Percentiles rank a stretch among this genome's conserved stretches.
Conservation (phyloP, 1,140 invertebrate genomes). For the Conopomorpha cramerella region DNA sequence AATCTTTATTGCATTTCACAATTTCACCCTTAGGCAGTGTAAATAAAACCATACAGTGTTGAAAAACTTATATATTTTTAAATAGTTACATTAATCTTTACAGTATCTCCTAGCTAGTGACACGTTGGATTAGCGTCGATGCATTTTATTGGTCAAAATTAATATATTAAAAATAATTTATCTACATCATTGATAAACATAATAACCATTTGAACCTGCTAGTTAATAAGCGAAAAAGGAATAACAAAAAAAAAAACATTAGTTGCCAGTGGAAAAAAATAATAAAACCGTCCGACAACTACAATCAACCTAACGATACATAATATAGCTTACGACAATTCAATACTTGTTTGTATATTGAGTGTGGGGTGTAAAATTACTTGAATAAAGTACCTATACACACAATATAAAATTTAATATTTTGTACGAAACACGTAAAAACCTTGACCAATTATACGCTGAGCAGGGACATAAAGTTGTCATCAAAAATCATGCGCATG, state of each 20-base stretch:
- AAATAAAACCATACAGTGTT: conserved; percentile 17
- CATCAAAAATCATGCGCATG: no score
- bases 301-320: conserved; percentile 3
- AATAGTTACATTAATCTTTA: conserved; percentile 59
- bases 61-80: conserved; percentile 59
- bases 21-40: conserved; percentile 5
- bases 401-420: conserved; percentile 28
- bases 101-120: conserved; percentile 53
- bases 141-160: conserved; percentile 53
- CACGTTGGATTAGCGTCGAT: conserved; percentile 41
- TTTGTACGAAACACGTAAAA: conserved; percentile 21
- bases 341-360: conserved; percentile 6
- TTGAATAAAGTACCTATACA: background rate
- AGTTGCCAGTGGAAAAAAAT: conserved; percentile 4
- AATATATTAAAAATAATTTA: conserved; percentile 56
- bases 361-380: conserved; percentile 1
- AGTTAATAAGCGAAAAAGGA: conserved; percentile 20
- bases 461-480: no score
- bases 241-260: conserved; percentile 9
- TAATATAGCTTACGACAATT: conserved; percentile 9
- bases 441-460: background rate
- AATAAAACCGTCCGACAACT: conserved; percentile 10
- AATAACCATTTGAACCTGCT: conserved; percentile 36
- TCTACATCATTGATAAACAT: conserved; percentile 48
- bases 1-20: no score